Percentiles rank a stretch among this genome's conserved stretches.
Conservation (phyloP, 2,888 invertebrate genomes). For the Tinea trinotella region DNA sequence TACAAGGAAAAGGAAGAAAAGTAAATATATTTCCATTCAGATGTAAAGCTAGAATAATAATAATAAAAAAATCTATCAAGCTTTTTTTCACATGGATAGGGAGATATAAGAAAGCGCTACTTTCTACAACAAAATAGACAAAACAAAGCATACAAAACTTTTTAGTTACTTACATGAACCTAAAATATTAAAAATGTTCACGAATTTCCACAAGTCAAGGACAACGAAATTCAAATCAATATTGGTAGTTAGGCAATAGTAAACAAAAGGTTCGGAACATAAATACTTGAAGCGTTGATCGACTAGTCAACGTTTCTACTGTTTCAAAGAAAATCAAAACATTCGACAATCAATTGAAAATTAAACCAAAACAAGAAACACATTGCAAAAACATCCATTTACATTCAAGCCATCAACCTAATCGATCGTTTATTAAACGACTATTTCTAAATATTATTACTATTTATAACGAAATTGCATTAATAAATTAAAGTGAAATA, state of each 20-base stretch:
- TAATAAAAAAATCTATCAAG: too few relatives aligned
- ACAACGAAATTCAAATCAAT: background rate
- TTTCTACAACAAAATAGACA: too few relatives aligned
- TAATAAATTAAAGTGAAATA: background rate
- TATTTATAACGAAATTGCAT: background rate
- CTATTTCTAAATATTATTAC: background rate
- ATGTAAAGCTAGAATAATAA: too few relatives aligned
- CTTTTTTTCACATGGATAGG: too few relatives aligned
- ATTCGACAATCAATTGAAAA: constrained; percentile 30
- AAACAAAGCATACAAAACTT: too few relatives aligned
- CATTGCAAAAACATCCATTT: constrained; percentile 36
- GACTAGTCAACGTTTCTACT: constrained; percentile 31
- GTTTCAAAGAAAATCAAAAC: constrained; percentile 43
- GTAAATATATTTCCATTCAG: too few relatives aligned
- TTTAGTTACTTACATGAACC: too few relatives aligned
- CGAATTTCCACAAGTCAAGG: too few relatives aligned
- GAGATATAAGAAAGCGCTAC: too few relatives aligned
- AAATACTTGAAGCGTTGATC: constrained; percentile 20
- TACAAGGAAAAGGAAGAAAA: too few relatives aligned
- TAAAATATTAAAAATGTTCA: too few relatives aligned
- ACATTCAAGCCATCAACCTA: constrained; percentile 6
- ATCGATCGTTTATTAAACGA: constrained; percentile 1
- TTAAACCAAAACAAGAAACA: constrained; percentile 42
- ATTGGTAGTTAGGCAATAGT: background rate
- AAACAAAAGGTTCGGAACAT: background rate